phyloP scores from a whole-genome alignment of 2,888 invertebrate genomes.

The Monopis laevigella region DNA sequence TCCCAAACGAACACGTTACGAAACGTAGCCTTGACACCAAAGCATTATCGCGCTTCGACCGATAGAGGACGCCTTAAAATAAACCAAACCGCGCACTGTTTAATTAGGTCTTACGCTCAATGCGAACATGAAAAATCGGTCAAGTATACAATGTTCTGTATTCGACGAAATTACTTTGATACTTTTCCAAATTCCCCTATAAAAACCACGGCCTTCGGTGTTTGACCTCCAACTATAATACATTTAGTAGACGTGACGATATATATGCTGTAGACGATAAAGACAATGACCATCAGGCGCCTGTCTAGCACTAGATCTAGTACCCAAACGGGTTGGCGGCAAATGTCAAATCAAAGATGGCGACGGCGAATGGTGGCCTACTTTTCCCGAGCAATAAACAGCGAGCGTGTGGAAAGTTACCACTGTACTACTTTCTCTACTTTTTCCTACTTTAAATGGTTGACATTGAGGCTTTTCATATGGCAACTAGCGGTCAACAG shows the following conservation, averaged over 20 bases:
- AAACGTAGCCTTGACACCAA: conserved; percentile 59
- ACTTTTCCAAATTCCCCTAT: neutral
- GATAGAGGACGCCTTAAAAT: conserved; percentile 57
- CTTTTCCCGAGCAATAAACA: conserved; percentile 59
- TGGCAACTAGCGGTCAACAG: conserved; percentile 49
- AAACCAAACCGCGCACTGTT: conserved; percentile 35
- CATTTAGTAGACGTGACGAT: too few species aligned
- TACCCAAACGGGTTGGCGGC: neutral
- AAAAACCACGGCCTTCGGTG: neutral
- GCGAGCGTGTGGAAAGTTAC: conserved; percentile 62
- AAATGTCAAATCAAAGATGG: conserved; percentile 55
- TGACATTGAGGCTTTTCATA: conserved; percentile 36
- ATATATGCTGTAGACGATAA: too few species aligned
- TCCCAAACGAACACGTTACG: conserved; percentile 29
- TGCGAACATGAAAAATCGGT: conserved; percentile 4
- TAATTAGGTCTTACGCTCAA: conserved; percentile 38
- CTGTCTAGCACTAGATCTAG: conserved; percentile 24
- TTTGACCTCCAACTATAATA: neutral
- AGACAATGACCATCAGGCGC: conserved; percentile 45
- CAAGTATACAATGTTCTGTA: conserved; percentile 7
- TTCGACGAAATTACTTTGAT: neutral
- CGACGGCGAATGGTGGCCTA: conserved; percentile 37
- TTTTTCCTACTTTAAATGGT: conserved; percentile 50
- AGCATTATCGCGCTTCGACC: conserved; percentile 52
- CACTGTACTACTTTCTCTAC: conserved; percentile 62